Evolutionary conservation across 2,797 vertebrate species (phyloP).

Genomic region (Rhabdomys pumilio): DNA sequence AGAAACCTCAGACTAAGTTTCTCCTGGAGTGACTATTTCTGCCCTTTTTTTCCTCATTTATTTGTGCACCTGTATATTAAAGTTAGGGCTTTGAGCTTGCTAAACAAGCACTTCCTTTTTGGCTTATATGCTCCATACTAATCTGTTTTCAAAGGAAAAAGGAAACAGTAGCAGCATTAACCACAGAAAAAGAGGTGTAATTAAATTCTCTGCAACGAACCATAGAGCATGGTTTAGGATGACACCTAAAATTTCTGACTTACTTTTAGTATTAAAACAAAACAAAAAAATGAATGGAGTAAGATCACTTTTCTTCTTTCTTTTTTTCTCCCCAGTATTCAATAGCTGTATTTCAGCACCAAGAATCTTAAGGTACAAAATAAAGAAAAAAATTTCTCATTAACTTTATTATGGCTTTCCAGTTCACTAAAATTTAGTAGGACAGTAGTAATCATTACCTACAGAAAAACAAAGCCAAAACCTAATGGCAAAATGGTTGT

Average conservation of each 20-base stretch:
- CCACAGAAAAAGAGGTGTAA: constrained; percentile 50
- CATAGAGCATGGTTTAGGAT: constrained; percentile 33
- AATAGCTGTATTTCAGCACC: constrained; percentile 39
- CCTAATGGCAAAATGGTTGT: constrained; percentile 41
- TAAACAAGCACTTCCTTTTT: neutral
- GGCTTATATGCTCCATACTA: neutral
- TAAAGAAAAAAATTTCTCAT: constrained; percentile 50
- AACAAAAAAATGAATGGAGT: constrained; percentile 53
- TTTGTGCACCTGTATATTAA: neutral
- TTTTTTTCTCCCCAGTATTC: constrained; percentile 61
- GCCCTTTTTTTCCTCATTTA: neutral
- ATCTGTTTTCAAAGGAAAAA: neutral
- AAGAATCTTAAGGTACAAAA: constrained; percentile 66
- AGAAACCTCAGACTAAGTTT: constrained; percentile 41
- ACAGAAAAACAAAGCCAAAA: neutral
- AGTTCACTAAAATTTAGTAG: constrained; percentile 55
- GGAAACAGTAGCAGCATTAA: constrained; percentile 29
- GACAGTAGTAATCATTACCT: constrained; percentile 15
- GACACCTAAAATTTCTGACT: constrained; percentile 68
- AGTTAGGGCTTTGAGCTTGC: neutral
- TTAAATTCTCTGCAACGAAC: constrained; percentile 38
- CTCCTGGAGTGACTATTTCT: neutral
- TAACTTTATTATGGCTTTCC: constrained; percentile 64
- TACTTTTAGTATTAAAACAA: constrained; percentile 68
- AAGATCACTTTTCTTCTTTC: constrained; percentile 23